A percentile compares a stretch with the other conserved stretches of the same genome.
Conservation (phyloP, 2,797 vertebrate species). For the Serranus cabrilla region DNA sequence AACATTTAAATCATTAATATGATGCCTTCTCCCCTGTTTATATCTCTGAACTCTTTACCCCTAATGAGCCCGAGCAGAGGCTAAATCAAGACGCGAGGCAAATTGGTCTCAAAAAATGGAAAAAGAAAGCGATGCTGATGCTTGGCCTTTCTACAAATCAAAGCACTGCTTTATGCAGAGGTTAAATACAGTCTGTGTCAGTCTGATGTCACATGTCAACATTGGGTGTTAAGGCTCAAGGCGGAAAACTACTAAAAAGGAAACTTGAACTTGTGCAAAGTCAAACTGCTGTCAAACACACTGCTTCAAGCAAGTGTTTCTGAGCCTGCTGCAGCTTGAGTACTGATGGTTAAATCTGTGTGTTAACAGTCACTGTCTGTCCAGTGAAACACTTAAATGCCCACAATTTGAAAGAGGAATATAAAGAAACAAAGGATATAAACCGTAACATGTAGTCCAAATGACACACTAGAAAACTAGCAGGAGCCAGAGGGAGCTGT, state of each 20-base stretch:
- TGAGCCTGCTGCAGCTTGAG: background rate
- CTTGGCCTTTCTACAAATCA: conserved; percentile 16
- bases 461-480: background rate
- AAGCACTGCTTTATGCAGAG: conserved; percentile 11
- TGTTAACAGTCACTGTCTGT: background rate
- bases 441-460: background rate
- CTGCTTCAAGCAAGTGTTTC: conserved; percentile 18
- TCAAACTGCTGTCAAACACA: conserved; percentile 37
- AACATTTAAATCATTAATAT: conserved; percentile 39
- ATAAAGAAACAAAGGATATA: background rate
- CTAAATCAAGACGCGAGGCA: background rate
- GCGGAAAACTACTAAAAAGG: conserved; percentile 30
- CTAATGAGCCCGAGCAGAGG: background rate
- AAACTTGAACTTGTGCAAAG: conserved; percentile 39
- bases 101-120: background rate
- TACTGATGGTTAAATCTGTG: background rate
- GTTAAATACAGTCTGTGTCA: conserved; percentile 34
- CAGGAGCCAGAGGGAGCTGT: background rate
- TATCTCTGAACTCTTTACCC: conserved; percentile 25
- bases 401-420: background rate
- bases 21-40: background rate
- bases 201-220: conserved; percentile 37
- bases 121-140: background rate
- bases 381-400: background rate
- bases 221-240: conserved; percentile 34